Base-by-base conservation (phyloP, 2,797 vertebrate species). In the Loris lydekkerianus region DNA sequence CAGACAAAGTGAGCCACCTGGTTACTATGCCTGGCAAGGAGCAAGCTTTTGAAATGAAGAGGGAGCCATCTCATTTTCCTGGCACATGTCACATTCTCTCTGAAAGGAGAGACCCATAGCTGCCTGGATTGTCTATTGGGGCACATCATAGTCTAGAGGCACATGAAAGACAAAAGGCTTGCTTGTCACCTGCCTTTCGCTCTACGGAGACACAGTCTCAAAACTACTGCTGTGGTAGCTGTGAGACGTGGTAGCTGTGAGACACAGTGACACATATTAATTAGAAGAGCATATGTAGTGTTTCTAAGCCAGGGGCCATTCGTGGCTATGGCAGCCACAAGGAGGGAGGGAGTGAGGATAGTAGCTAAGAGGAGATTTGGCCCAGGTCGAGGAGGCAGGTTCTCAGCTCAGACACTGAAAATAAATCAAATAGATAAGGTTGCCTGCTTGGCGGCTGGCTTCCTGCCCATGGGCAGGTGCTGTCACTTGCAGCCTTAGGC, bases 161-260 rank as follows among this genome's bases (percentile, higher is more conserved):
- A 13, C 15, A 8, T 18, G 86, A 95, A 40, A 97, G 86, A 91
- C 86, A 93, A 91, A 93, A 82, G 58, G 73, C 91, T 82, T 34
- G 2, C 89, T 90, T 96, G 91, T 97, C 83, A 37, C n/a, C 93
- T 49, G 91, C 73, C 61, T 95, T 92, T 93, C 63, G 43, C 80
- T 78, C 37, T 7, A 2, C 2, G 10, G 77, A 89, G 69, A 93
- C 70, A 81, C 92, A 81, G 96, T 43, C 80, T 69, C 5, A 0
- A 43, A 29, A 89, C 76, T 69, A 58, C 73, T 63, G 78, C 60
- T 25, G 6, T 7, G 4, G 53, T 46, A 37, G 53, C 81, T 46
- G 53, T 67, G 82, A 94, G 69, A 82, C 29, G 6, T 7, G 4
- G 53, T 46, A 37, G 53, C 81, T 46, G 53, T 67, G 82, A 94